Percentiles rank a stretch among this genome's conserved stretches.
phyloP scores from a whole-genome alignment of 2,888 invertebrate species.

The Torymus aiolomorphi region DNA sequence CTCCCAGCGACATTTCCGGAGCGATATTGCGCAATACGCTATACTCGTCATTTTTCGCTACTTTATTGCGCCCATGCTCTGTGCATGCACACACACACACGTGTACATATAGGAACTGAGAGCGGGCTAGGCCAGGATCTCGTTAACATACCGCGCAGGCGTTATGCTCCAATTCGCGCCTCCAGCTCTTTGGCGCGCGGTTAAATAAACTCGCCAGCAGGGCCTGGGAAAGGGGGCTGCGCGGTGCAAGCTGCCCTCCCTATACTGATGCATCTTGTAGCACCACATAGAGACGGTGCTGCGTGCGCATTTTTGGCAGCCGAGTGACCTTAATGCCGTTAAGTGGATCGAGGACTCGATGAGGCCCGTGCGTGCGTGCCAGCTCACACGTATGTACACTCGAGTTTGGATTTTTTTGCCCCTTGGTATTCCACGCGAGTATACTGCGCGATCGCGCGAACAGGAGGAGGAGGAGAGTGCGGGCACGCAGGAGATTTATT shows the following conservation, averaged over 20 bases:
- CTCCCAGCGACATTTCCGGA: conserved; percentile 32
- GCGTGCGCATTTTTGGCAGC: conserved; percentile 14
- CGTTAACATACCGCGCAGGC: conserved; percentile 59
- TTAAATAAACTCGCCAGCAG: conserved; percentile 24
- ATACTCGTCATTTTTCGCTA: background rate
- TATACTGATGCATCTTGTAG: conserved; percentile 15
- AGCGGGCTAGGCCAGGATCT: conserved; percentile 29
- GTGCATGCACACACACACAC: no score
- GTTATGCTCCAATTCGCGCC: conserved; percentile 60
- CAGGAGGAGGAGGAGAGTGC: background rate
- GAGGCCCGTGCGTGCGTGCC: background rate
- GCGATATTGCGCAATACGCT: conserved; percentile 32
- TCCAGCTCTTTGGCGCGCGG: background rate
- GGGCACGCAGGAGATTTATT: conserved; percentile 19
- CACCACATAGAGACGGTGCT: no score
- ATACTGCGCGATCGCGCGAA: background rate
- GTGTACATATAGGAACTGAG: background rate
- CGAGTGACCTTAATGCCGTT: conserved; percentile 31
- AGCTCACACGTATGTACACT: no score
- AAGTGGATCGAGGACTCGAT: conserved; percentile 25
- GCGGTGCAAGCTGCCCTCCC: background rate
- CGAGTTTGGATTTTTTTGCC: background rate
- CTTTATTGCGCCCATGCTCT: no score
- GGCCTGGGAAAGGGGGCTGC: conserved; percentile 24
- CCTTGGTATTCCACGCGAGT: conserved; percentile 11